phyloP scores from a whole-genome alignment of 2,797 vertebrate genomes.

The Sarcophilus harrisii region DNA sequence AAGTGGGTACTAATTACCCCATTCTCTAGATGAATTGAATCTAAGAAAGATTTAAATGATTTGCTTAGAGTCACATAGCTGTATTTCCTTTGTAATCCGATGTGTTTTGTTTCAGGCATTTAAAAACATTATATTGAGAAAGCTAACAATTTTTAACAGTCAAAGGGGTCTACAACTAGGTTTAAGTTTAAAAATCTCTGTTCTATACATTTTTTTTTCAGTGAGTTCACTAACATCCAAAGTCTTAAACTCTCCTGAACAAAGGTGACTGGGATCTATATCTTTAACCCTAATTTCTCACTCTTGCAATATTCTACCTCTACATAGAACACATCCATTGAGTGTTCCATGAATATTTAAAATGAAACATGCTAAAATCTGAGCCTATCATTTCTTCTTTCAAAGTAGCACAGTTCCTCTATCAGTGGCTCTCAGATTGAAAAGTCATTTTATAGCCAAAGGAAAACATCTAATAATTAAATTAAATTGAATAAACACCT shows the following conservation, averaged over 20 bases:
- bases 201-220: background rate
- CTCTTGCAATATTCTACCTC: background rate
- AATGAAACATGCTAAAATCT: background rate
- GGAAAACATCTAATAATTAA: background rate
- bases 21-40: background rate
- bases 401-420: background rate
- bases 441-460: background rate
- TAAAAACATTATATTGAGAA: background rate
- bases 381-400: background rate
- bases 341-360: background rate
- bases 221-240: background rate
- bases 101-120: background rate
- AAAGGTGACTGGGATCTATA: background rate
- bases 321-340: background rate
- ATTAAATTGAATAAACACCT: background rate
- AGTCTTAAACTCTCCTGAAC: background rate
- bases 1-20: background rate
- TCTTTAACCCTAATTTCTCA: background rate
- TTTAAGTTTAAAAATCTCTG: background rate
- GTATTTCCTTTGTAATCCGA: background rate
- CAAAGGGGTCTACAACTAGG: background rate
- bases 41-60: background rate
- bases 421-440: background rate
- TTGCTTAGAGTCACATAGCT: background rate
- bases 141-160: background rate